Evolutionary conservation across 2,797 vertebrate species (phyloP).

Genomic region (Leuciscus waleckii): DNA sequence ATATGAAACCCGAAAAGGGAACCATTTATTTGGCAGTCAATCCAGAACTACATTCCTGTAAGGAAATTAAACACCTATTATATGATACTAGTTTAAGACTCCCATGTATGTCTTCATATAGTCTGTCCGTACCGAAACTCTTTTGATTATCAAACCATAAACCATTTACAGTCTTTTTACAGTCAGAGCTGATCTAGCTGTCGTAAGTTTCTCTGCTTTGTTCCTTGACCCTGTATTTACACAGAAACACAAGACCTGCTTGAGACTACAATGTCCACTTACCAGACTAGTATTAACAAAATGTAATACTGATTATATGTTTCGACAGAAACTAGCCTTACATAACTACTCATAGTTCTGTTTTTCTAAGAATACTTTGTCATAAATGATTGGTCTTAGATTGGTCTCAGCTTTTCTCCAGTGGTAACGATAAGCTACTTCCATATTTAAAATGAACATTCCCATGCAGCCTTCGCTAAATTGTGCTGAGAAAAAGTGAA

Average conservation of each 20-base stretch:
- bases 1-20: neutral
- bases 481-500: conserved; percentile 63
- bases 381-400: neutral
- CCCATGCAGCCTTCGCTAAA: neutral
- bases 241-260: neutral
- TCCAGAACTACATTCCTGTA: neutral
- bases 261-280: neutral
- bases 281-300: neutral
- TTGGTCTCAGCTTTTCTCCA: neutral
- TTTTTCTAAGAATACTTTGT: neutral
- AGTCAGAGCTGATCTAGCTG: neutral
- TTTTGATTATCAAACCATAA: neutral
- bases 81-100: neutral
- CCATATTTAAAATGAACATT: conserved; percentile 5
- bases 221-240: neutral
- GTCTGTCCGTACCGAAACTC: neutral
- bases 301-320: neutral
- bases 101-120: neutral
- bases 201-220: neutral
- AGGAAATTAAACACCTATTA: neutral
- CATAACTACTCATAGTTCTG: neutral
- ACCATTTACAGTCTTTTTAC: conserved; percentile 17
- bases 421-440: neutral
- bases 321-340: conserved; percentile 1
- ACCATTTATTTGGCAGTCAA: neutral